Percentiles rank a stretch among this genome's conserved stretches.
phyloP scores from a whole-genome alignment of 2,797 vertebrate species.

The Leontocebus nigricollis region DNA sequence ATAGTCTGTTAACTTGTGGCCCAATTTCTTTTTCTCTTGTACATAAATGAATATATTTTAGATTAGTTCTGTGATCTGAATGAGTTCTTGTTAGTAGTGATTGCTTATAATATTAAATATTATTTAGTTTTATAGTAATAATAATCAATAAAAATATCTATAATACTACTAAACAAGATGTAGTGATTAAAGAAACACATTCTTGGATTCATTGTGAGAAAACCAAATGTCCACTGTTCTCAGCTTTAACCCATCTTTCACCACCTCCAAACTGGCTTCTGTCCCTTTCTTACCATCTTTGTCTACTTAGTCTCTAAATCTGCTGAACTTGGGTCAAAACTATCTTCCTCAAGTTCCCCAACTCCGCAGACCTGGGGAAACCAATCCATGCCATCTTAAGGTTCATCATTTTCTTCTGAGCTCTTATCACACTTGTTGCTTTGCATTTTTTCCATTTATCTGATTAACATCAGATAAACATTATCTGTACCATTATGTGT shows the following conservation, averaged over 20 bases:
- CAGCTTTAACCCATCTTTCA: background rate
- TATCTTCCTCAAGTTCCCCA: background rate
- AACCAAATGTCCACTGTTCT: background rate
- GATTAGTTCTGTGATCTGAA: conserved; percentile 9
- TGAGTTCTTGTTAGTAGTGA: background rate
- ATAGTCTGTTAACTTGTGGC: background rate
- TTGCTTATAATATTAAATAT: background rate
- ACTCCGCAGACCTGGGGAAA: background rate
- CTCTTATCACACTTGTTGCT: background rate
- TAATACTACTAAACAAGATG: background rate
- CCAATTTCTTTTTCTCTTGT: background rate
- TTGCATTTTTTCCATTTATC: background rate
- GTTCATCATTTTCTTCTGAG: background rate
- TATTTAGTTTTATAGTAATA: background rate
- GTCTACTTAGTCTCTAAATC: background rate
- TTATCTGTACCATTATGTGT: background rate
- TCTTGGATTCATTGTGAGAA: conserved; percentile 8
- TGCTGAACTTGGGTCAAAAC: background rate
- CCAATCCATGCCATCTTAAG: background rate
- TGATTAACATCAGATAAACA: background rate
- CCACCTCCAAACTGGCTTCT: background rate
- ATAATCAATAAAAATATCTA: background rate
- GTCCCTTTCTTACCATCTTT: background rate
- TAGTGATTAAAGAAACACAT: background rate
- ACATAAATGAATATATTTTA: background rate